phyloP scores from a whole-genome alignment of 2,888 invertebrate genomes.

The Oscheius sp. region DNA sequence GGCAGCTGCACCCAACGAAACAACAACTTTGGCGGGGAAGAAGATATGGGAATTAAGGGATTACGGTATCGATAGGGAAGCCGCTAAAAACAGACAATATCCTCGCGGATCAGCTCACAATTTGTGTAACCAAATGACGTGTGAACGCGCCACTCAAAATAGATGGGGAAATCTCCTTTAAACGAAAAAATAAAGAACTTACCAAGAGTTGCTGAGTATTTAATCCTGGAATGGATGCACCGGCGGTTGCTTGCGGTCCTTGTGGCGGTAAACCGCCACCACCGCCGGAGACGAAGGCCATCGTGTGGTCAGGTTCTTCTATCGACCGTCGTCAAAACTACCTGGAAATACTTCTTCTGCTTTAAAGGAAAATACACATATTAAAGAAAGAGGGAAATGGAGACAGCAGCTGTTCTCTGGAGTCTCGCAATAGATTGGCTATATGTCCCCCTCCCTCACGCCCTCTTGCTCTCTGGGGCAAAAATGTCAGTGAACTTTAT shows the following conservation, averaged over 20 bases:
- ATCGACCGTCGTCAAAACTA: constrained; percentile 3
- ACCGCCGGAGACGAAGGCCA: constrained; percentile 54
- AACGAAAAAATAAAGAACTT: not conserved
- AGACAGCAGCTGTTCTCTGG: constrained; percentile 20
- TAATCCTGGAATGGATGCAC: not conserved
- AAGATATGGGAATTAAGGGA: too few species aligned
- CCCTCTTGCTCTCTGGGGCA: constrained; percentile 5
- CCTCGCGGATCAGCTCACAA: too few species aligned
- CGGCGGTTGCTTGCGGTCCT: constrained; percentile 32
- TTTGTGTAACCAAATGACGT: too few species aligned
- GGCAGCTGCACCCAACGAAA: too few species aligned
- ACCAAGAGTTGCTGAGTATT: constrained; percentile 20
- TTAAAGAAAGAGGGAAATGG: not conserved
- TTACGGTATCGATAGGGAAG: too few species aligned
- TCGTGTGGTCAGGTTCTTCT: constrained; percentile 4
- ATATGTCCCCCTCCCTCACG: not conserved
- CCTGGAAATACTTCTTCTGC: not conserved
- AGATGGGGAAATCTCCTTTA: too few species aligned
- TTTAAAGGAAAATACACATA: not conserved
- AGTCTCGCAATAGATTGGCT: constrained; percentile 11
- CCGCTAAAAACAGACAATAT: too few species aligned
- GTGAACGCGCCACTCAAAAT: too few species aligned
- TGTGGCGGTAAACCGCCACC: constrained; percentile 47
- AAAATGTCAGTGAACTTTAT: constrained; percentile 11
- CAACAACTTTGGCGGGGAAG: too few species aligned